Conservation (phyloP, 2,797 vertebrate species). For the Apogon talboti region DNA sequence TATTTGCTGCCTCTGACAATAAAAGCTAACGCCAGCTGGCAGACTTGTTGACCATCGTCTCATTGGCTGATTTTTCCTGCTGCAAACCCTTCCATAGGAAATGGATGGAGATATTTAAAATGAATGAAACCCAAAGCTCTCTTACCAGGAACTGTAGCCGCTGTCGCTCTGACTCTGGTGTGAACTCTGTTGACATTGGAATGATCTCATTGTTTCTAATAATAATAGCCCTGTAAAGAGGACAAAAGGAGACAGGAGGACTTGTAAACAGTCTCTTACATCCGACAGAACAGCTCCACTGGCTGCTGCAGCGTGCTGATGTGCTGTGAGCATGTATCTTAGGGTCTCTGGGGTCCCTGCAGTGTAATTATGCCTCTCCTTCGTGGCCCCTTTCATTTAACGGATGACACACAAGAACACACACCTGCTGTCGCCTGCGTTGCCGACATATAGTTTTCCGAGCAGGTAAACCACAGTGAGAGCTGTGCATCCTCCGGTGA, state of each 20-base stretch:
- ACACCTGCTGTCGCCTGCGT: constrained; percentile 97
- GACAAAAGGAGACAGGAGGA: neutral
- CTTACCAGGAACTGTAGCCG: constrained; percentile 95
- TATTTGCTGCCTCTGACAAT: neutral
- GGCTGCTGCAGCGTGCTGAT: constrained; percentile 1
- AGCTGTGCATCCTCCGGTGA: constrained; percentile 94
- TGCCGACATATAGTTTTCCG: constrained; percentile 94
- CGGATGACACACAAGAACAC: constrained; percentile 28
- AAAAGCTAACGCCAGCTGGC: constrained; percentile 19
- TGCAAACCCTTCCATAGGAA: constrained; percentile 8
- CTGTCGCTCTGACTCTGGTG: constrained; percentile 94
- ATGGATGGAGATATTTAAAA: neutral
- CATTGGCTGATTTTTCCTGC: constrained; percentile 7
- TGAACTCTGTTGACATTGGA: constrained; percentile 95
- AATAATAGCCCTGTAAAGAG: constrained; percentile 90
- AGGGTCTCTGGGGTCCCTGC: neutral
- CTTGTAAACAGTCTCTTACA: neutral
- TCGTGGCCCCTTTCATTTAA: neutral
- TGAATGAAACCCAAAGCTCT: constrained; percentile 1
- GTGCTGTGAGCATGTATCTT: constrained; percentile 4
- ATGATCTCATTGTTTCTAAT: constrained; percentile 92
- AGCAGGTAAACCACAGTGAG: constrained; percentile 91
- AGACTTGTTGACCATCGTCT: neutral
- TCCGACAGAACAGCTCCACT: neutral
- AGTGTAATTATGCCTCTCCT: constrained; percentile 9